Conservation (phyloP, 1,140 invertebrate genomes). For the Drosophila pruinosa region DNA sequence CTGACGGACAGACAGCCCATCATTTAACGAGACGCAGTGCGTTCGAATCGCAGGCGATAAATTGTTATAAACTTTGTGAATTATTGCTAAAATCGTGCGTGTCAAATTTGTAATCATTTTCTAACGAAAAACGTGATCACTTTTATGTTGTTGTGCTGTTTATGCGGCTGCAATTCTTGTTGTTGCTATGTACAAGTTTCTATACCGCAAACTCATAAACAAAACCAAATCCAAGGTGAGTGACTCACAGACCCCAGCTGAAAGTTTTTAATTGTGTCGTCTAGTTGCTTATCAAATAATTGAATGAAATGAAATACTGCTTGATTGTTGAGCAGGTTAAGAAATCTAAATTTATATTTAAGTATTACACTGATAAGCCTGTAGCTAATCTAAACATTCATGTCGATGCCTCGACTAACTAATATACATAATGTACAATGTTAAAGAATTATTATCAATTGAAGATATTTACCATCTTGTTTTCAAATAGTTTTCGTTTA, state of each 20-base stretch:
- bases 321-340: conserved; percentile 34
- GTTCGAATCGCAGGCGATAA: conserved; percentile 27
- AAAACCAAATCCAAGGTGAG: conserved; percentile 63
- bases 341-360: too few relatives aligned
- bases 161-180: conserved; percentile 14
- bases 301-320: conserved; percentile 15
- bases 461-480: not conserved
- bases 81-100: conserved; percentile 10
- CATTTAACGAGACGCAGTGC: conserved; percentile 1
- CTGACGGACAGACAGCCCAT: not conserved
- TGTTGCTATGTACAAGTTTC: conserved; percentile 52
- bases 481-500: not conserved
- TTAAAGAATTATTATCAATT: too few relatives aligned
- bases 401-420: not conserved
- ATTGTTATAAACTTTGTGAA: conserved; percentile 14
- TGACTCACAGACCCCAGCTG: conserved; percentile 21
- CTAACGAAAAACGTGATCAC: conserved; percentile 22
- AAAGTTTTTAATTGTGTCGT: not conserved
- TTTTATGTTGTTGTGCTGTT: conserved; percentile 23
- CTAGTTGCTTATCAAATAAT: conserved; percentile 6
- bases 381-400: not conserved
- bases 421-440: too few relatives aligned
- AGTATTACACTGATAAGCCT: not conserved
- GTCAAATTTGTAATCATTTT: conserved; percentile 4
- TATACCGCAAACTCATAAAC: conserved; percentile 55